phyloP scores from a whole-genome alignment of 2,888 invertebrate species.

The Anthrax anthrax region DNA sequence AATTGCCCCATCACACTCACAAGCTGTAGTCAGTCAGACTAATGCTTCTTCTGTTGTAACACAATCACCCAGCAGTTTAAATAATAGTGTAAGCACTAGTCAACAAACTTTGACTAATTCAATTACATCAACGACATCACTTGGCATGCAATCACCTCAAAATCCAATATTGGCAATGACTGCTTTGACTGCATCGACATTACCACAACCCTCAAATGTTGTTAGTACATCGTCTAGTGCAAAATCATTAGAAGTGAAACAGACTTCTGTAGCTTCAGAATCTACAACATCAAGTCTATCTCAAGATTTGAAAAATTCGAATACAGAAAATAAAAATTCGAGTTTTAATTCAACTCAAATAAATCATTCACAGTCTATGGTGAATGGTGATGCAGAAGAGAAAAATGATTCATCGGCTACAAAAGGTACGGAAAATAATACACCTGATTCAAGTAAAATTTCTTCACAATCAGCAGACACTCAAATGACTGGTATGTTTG shows the following conservation, averaged over 20 bases:
- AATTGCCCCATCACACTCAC: neutral
- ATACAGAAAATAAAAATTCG: neutral
- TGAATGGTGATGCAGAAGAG: neutral
- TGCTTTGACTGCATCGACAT: conserved; percentile 25
- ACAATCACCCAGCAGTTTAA: conserved; percentile 24
- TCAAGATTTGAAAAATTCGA: neutral
- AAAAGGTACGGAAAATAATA: neutral
- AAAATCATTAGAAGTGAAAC: conserved; percentile 12
- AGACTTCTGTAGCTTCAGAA: neutral
- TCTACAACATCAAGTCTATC: too few relatives aligned
- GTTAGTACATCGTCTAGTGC: conserved; percentile 24
- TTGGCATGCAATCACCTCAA: conserved; percentile 16
- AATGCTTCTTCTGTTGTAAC: conserved; percentile 27
- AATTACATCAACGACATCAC: conserved; percentile 1
- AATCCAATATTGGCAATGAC: conserved; percentile 35
- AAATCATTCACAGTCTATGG: neutral
- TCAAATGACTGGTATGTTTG: neutral
- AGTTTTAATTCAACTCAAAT: neutral
- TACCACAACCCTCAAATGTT: conserved; percentile 14
- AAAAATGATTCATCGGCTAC: neutral
- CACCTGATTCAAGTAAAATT: neutral
- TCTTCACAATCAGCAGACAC: neutral
- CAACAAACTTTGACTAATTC: conserved; percentile 13
- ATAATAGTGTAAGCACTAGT: conserved; percentile 14
- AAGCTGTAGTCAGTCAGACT: neutral